Conservation (phyloP, 2,113 vertebrate genomes). For the Promerops cafer region DNA sequence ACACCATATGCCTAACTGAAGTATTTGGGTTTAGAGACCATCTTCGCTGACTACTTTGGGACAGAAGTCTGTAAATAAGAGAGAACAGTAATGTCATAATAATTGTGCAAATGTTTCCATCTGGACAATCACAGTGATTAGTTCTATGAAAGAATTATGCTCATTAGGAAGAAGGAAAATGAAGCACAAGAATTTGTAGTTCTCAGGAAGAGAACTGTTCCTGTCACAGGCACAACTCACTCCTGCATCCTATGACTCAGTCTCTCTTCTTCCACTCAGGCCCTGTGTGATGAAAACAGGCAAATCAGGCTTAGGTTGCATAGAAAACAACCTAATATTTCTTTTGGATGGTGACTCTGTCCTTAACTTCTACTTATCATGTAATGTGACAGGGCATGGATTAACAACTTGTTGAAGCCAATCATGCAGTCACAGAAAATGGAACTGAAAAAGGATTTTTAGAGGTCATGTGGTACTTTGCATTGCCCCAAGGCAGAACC, state of each 20-base stretch:
- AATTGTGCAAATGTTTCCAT: not conserved
- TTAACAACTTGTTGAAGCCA: slow-evolving; percentile 16
- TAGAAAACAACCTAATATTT: not conserved
- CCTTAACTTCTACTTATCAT: not conserved
- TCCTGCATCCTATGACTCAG: not conserved
- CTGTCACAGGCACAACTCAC: not conserved
- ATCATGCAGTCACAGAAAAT: not conserved
- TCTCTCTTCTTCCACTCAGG: not conserved
- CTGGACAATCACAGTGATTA: not conserved
- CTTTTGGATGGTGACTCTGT: not conserved
- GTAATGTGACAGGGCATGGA: not conserved
- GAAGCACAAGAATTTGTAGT: not conserved
- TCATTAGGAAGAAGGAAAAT: not conserved
- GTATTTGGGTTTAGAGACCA: not conserved
- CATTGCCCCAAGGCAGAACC: not conserved
- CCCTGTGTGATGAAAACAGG: not conserved
- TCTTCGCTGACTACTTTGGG: not conserved
- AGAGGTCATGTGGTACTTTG: not conserved
- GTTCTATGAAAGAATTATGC: not conserved
- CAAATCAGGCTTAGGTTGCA: not conserved
- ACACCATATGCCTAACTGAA: not conserved
- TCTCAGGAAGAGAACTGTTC: not conserved
- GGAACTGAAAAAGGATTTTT: not conserved
- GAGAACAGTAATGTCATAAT: not conserved
- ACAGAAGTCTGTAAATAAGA: not conserved